Evolutionary conservation across 2,888 invertebrate genomes (phyloP).

Genomic region (Macroteleia sp.): DNA sequence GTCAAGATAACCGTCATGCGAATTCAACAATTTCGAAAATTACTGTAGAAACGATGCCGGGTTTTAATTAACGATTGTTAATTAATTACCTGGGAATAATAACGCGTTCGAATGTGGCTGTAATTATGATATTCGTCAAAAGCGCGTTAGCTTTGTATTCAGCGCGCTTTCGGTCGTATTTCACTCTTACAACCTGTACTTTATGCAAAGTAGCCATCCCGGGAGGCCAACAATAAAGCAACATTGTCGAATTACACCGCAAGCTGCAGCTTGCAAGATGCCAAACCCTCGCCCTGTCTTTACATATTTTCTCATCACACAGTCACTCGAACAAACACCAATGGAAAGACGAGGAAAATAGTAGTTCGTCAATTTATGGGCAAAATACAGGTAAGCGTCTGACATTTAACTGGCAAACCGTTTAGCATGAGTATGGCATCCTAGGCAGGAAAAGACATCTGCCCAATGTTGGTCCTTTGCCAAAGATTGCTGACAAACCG

Average conservation of each 20-base stretch:
- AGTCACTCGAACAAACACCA: slow-evolving; percentile 30
- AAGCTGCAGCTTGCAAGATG: too few species aligned
- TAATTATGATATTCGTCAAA: slow-evolving; percentile 40
- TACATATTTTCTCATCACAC: slow-evolving; percentile 5
- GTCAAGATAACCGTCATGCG: not conserved
- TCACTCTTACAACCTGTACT: slow-evolving; percentile 45
- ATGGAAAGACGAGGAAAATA: too few species aligned
- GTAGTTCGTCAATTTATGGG: too few species aligned
- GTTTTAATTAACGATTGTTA: slow-evolving; percentile 55
- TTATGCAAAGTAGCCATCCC: slow-evolving; percentile 39
- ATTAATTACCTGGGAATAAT: slow-evolving; percentile 13
- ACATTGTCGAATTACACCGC: slow-evolving; percentile 32
- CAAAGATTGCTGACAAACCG: too few species aligned
- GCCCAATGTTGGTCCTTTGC: too few species aligned
- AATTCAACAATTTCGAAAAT: slow-evolving; percentile 19
- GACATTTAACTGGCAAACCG: too few species aligned
- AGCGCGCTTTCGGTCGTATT: slow-evolving; percentile 24
- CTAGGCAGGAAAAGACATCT: too few species aligned
- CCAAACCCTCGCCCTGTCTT: too few species aligned
- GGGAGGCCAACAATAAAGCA: too few species aligned
- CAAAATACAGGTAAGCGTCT: too few species aligned
- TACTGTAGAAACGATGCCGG: not conserved
- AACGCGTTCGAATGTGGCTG: slow-evolving; percentile 1
- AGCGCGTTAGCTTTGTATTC: slow-evolving; percentile 28
- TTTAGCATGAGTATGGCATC: too few species aligned